Base-by-base conservation (phyloP, 2,113 vertebrate genomes). In the Thryonomys swinderianus region DNA sequence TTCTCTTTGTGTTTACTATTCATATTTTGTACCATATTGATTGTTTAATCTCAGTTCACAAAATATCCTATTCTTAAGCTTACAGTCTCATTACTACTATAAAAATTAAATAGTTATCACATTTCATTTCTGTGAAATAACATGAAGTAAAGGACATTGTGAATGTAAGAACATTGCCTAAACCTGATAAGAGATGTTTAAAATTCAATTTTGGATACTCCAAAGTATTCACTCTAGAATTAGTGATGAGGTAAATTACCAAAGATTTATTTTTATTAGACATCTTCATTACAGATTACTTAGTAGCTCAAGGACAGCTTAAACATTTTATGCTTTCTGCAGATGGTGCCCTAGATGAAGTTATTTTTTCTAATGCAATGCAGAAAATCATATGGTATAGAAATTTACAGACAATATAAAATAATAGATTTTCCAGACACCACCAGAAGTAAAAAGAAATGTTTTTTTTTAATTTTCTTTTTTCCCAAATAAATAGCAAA, bases 251-350 rank as follows among this genome's bases (percentile, higher is more conserved):
- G 3, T 79, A 69, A 91, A 83, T 55, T 66, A 79, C 9, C 27
- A 62, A 81, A 85, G 30, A 79, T 40, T 86, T 53, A 89, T 88
- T 93, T 93, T 88, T 96, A 83, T 86, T 89, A 78, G 73, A 89
- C 32, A 80, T 79, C 18, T 94, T 93, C 12, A 17, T 40, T 74
- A 67, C 6, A 95, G n/a, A 91, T 67, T 81, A 93, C 30, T 88
- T 74, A 74, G 51, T 21, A 76, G 57, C 69, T 93, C 61, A 91
- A 89, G 14, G 61, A 69, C 45, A 71, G 27, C 67, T 34, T 83
- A 80, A 71, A 91, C 16, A 88, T 76, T 83, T 96, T 91, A 71
- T 89, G 42, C 18, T 91, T 87, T 92, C 25, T 78, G 48, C 74
- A 97, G 53, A 71, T 88, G 45, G 23, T 85, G 6, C 40, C n/a